Percentiles rank a stretch among this genome's conserved stretches.
Conservation (phyloP, 1,140 invertebrate species). For the Xylocopa sonorina region DNA sequence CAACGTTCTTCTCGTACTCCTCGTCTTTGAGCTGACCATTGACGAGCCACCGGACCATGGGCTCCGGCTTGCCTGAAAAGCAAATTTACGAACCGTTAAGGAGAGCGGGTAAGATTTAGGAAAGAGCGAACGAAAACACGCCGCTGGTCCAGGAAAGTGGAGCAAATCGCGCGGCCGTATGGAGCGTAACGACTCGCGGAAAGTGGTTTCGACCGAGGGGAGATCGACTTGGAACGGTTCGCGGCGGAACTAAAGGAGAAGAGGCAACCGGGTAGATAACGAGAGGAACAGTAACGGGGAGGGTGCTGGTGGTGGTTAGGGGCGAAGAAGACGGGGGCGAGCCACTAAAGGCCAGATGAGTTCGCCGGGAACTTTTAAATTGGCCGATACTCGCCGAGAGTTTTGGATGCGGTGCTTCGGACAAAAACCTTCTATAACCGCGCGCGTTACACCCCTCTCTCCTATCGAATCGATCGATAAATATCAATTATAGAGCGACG, state of each 20-base stretch:
- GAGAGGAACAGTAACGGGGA: conserved; percentile 16
- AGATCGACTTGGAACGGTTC: conserved; percentile 5
- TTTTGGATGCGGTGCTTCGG: conserved; percentile 54
- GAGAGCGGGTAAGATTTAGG: conserved; percentile 5
- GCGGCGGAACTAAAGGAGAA: background rate
- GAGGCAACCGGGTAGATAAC: background rate
- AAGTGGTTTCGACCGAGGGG: conserved; percentile 6
- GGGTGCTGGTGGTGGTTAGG: no score
- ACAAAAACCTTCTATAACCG: conserved; percentile 63
- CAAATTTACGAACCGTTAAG: conserved; percentile 7
- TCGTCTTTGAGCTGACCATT: conserved; percentile 90
- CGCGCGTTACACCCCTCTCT: conserved; percentile 45
- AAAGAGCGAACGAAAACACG: conserved; percentile 7
- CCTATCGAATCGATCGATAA: conserved; percentile 32
- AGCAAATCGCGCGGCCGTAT: background rate
- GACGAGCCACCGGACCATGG: conserved; percentile 85
- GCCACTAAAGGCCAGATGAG: conserved; percentile 66
- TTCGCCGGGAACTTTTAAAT: conserved; percentile 71
- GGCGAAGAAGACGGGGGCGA: conserved; percentile 25
- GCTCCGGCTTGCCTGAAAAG: conserved; percentile 82
- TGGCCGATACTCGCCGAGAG: conserved; percentile 55
- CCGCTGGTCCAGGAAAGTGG: background rate
- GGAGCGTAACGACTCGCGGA: conserved; percentile 9
- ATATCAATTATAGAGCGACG: conserved; percentile 44
- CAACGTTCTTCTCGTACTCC: conserved; percentile 90